Evolutionary conservation across 1,140 invertebrate species (phyloP).

Genomic region (Cydia splendana): DNA sequence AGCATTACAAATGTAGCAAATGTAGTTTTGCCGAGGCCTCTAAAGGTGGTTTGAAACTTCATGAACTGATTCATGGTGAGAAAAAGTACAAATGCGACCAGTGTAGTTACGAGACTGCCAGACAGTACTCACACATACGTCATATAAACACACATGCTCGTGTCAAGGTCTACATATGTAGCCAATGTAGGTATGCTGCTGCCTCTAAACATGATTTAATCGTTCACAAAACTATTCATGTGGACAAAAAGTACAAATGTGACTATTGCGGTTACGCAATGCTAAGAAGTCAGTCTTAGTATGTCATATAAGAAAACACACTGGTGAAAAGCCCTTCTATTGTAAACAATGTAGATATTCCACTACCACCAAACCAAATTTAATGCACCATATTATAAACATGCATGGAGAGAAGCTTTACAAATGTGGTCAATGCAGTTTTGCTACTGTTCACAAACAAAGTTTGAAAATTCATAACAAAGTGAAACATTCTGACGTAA

Average conservation of each 20-base stretch:
- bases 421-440: neutral
- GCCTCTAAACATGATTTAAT: neutral
- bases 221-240: neutral
- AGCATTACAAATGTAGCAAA: neutral
- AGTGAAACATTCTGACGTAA: too few species aligned
- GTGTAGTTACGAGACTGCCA: neutral
- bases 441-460: neutral
- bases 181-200: neutral
- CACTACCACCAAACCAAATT: neutral
- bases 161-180: neutral
- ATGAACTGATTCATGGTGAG: neutral
- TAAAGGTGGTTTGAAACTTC: neutral
- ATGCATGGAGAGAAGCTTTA: too few species aligned
- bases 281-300: neutral
- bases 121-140: neutral
- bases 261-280: neutral
- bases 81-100: neutral
- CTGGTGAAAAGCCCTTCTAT: neutral
- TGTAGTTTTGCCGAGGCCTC: neutral
- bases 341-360: neutral
- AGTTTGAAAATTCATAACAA: neutral
- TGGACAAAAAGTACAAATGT: neutral
- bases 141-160: neutral
- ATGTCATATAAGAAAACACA: neutral
- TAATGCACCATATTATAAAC: neutral